Evolutionary conservation across 2,113 vertebrate genomes (phyloP).

Genomic region (Catagonus wagneri): DNA sequence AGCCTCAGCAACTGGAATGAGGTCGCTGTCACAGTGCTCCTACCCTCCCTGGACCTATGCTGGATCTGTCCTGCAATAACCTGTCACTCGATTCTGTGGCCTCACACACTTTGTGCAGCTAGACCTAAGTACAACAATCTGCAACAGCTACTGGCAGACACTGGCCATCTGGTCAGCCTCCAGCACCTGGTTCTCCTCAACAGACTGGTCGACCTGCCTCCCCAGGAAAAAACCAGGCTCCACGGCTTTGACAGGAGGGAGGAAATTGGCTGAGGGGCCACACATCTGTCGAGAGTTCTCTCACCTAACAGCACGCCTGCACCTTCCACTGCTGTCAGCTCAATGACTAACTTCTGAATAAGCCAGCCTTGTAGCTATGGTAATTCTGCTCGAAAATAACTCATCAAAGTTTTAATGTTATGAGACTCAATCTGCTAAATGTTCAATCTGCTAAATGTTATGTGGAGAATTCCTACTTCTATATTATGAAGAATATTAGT

Average conservation of each 20-base stretch:
- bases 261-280: neutral
- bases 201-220: slow-evolving; percentile 90
- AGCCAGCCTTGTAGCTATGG: neutral
- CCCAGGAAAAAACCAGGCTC: slow-evolving; percentile 39
- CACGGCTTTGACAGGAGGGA: neutral
- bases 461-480: neutral
- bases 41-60: slow-evolving; percentile 67
- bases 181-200: slow-evolving; percentile 96
- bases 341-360: neutral
- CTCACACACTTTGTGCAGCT: slow-evolving; percentile 92
- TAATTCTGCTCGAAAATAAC: neutral
- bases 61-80: slow-evolving; percentile 71
- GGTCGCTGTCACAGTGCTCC: slow-evolving; percentile 92
- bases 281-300: neutral
- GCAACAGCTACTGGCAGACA: slow-evolving; percentile 90
- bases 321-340: neutral
- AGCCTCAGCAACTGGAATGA: slow-evolving; percentile 92
- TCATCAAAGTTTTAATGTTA: neutral
- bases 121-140: slow-evolving; percentile 94
- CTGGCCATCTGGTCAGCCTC: slow-evolving; percentile 90
- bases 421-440: neutral
- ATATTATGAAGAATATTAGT: neutral
- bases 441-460: neutral
- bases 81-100: slow-evolving; percentile 93
- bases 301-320: no score